phyloP scores from a whole-genome alignment of 64 coral and sea anemone genomes.

The Hydrozoanthus tunicans region DNA sequence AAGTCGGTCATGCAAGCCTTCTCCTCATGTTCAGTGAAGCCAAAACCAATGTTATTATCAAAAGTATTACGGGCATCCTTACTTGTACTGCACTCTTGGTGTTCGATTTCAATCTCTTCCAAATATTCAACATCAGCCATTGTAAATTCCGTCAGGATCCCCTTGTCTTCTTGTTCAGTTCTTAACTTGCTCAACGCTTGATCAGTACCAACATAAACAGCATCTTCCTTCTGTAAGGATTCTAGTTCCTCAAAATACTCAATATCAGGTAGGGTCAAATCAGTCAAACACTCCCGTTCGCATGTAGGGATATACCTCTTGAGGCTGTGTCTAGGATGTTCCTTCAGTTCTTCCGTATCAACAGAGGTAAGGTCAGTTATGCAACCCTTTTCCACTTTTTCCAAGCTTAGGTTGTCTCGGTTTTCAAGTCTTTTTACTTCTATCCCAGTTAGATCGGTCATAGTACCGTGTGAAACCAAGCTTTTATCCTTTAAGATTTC shows the following conservation, averaged over 20 bases:
- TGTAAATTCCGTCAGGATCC: conserved; percentile 25
- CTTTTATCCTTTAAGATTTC: neutral
- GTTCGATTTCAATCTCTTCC: conserved; percentile 28
- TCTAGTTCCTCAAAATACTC: conserved; percentile 37
- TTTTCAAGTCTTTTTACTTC: conserved; percentile 13
- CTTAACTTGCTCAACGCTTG: neutral
- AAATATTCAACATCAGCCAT: conserved; percentile 31
- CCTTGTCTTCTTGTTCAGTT: conserved; percentile 27
- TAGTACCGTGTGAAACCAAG: conserved; percentile 10
- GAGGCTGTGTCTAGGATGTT: neutral
- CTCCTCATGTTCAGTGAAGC: conserved; percentile 49
- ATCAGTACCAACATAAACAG: neutral
- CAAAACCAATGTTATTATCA: neutral
- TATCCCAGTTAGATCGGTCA: conserved; percentile 18
- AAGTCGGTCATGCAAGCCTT: conserved; percentile 46
- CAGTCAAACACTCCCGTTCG: conserved; percentile 14
- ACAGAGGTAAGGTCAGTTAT: conserved; percentile 23
- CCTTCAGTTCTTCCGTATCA: conserved; percentile 24
- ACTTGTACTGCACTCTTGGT: conserved; percentile 6
- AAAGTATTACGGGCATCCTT: neutral
- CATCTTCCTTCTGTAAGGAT: neutral
- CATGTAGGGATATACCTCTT: neutral
- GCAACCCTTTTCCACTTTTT: conserved; percentile 16
- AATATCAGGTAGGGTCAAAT: conserved; percentile 25
- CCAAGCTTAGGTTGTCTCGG: neutral